Conservation (phyloP, 2,797 vertebrate species). For the Pseudopleuronectes americanus region DNA sequence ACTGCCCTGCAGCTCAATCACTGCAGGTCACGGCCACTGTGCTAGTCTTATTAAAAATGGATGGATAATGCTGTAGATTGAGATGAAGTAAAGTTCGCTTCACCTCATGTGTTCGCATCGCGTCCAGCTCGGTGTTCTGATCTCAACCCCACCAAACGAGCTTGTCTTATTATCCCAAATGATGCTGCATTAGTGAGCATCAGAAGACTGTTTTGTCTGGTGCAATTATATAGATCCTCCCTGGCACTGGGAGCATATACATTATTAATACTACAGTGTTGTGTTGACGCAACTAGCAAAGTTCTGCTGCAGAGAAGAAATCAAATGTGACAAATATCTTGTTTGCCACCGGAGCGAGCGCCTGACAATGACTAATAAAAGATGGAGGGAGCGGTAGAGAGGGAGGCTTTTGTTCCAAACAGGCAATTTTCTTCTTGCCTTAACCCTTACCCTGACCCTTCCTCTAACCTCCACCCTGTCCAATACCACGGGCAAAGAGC, state of each 20-base stretch:
- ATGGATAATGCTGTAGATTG: neutral
- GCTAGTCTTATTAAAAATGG: conserved; percentile 1
- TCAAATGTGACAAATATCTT: conserved; percentile 73
- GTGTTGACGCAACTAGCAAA: conserved; percentile 57
- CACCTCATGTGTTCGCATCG: neutral
- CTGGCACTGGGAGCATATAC: conserved; percentile 52
- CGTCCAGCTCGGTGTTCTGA: conserved; percentile 31
- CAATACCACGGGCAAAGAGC: conserved; percentile 77
- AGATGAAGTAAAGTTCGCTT: neutral
- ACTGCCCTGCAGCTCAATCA: too few relatives aligned
- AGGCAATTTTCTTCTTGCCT: conserved; percentile 79
- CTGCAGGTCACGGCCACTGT: too few relatives aligned
- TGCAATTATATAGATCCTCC: conserved; percentile 70
- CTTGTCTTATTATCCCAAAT: conserved; percentile 62
- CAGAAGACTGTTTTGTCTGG: conserved; percentile 66
- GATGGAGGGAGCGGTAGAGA: conserved; percentile 39
- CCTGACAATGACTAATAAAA: conserved; percentile 65
- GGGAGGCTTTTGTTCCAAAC: conserved; percentile 65
- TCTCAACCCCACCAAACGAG: conserved; percentile 34
- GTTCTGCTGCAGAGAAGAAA: conserved; percentile 59
- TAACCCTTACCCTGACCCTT: conserved; percentile 78
- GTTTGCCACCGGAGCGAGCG: conserved; percentile 65
- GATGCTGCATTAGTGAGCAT: conserved; percentile 55
- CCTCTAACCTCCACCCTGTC: conserved; percentile 75
- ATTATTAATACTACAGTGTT: conserved; percentile 75